Evolutionary conservation across 2,888 invertebrate species (phyloP).

Genomic region (Leptopterna dolabrata): DNA sequence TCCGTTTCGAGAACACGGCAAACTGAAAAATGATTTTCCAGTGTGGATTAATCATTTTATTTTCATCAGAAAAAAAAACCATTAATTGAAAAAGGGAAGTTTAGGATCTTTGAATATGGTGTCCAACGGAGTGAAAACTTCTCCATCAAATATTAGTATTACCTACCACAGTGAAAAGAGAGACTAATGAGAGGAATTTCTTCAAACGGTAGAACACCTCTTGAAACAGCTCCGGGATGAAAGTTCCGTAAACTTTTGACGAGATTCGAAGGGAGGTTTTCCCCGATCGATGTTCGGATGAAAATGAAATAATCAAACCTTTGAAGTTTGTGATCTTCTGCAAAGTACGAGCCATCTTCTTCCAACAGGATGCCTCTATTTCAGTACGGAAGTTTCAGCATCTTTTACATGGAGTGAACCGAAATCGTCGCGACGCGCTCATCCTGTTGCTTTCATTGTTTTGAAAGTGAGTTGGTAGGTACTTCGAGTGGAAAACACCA

Average conservation of each 20-base stretch:
- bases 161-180: constrained; percentile 13
- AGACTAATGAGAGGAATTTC: constrained; percentile 3
- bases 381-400: not conserved
- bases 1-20: not conserved
- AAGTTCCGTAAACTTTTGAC: constrained; percentile 34
- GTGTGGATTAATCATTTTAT: not conserved
- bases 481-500: not conserved
- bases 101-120: not conserved
- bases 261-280: not conserved
- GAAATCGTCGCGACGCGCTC: not conserved
- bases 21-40: not conserved
- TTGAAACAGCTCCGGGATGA: constrained; percentile 2
- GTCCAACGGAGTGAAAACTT: not conserved
- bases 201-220: constrained; percentile 10
- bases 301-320: constrained; percentile 40
- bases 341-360: not conserved
- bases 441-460: not conserved
- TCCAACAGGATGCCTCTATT: not conserved
- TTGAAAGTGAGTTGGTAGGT: not conserved
- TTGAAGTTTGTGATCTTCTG: not conserved
- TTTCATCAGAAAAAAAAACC: not conserved
- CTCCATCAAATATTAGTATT: not conserved
- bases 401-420: not conserved
- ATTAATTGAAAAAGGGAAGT: not conserved
- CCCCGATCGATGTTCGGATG: not conserved